Conservation (phyloP, 2,113 vertebrate species). For the Indicator maculatus region DNA sequence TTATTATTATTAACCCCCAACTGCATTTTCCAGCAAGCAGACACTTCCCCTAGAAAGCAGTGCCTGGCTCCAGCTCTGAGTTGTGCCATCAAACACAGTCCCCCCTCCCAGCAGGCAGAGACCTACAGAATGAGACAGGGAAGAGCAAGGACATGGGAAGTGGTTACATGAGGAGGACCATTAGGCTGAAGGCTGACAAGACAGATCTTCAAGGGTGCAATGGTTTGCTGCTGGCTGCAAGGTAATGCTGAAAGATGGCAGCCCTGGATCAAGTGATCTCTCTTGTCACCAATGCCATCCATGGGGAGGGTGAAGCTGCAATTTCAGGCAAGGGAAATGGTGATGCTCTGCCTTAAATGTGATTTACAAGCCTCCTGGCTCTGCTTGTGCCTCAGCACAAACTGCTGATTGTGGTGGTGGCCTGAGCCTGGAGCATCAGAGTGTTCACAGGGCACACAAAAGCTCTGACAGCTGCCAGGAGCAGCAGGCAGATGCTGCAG, state of each 20-base stretch:
- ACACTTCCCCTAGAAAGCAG: neutral
- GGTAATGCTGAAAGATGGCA: accelerated
- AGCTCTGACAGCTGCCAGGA: neutral
- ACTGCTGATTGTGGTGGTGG: neutral
- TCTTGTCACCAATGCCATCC: neutral
- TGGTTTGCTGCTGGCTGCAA: neutral
- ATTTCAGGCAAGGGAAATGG: neutral
- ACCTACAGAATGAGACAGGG: neutral
- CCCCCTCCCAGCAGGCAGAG: neutral
- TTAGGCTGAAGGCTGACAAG: neutral
- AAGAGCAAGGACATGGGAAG: neutral
- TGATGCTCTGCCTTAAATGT: neutral
- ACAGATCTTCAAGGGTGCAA: neutral
- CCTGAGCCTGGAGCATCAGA: neutral
- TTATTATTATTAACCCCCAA: neutral
- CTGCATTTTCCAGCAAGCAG: neutral
- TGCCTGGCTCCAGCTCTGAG: neutral
- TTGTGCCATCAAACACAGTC: neutral
- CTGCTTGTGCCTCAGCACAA: neutral
- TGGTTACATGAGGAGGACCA: neutral
- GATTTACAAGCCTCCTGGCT: neutral
- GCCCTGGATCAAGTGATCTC: neutral
- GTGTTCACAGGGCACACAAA: neutral
- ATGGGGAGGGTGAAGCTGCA: neutral
- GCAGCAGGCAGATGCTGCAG: neutral